Conservation (phyloP, 2,888 invertebrate genomes). For the Limnephilus lunatus region DNA sequence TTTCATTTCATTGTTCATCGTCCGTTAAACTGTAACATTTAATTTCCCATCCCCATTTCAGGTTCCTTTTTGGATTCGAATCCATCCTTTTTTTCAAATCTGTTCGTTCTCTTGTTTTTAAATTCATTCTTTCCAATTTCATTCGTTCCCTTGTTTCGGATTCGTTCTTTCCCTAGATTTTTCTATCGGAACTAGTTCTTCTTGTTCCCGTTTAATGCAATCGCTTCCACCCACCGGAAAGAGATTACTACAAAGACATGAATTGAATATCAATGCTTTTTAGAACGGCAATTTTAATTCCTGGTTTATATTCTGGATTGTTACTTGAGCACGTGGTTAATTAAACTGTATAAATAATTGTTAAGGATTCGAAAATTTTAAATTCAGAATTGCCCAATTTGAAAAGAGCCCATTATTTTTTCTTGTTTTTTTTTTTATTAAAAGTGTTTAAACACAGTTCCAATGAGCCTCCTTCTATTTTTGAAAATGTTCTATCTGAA, state of each 20-base stretch:
- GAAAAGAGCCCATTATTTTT: too few species aligned
- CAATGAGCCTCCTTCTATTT: too few species aligned
- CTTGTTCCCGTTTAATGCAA: constrained; percentile 4
- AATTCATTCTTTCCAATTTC: constrained; percentile 20
- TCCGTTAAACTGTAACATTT: constrained; percentile 18
- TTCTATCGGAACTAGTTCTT: background rate
- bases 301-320: background rate
- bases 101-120: constrained; percentile 37
- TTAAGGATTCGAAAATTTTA: background rate
- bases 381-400: too few species aligned
- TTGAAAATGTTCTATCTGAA: too few species aligned
- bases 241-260: constrained; percentile 6
- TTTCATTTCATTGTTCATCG: background rate
- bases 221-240: constrained; percentile 15
- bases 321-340: background rate
- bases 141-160: background rate
- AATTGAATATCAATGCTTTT: background rate
- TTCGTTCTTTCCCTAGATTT: background rate
- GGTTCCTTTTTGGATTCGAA: constrained; percentile 8
- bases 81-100: constrained; percentile 22
- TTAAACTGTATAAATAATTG: background rate
- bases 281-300: background rate
- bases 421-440: too few species aligned
- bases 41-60: background rate
- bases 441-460: too few species aligned